Conservation (phyloP, 2,888 invertebrate species). For the Amblyjoppa proteus region DNA sequence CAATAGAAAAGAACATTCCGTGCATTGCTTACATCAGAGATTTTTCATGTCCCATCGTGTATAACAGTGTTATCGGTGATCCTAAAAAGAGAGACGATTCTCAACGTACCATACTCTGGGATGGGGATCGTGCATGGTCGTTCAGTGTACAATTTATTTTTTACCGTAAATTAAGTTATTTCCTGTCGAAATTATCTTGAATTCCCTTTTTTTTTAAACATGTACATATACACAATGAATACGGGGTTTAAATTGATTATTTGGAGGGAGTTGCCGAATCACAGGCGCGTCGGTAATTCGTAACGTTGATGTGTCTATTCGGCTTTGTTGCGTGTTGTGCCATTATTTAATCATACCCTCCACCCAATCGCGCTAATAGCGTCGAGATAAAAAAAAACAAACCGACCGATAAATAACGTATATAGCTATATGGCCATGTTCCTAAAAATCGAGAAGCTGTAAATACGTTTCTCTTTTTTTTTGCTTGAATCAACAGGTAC, state of each 20-base stretch:
- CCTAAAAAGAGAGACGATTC: background rate
- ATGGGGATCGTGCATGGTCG: constrained; percentile 40
- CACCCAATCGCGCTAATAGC: background rate
- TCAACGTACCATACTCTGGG: constrained; percentile 1
- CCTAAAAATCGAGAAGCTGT: background rate
- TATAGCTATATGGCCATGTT: constrained; percentile 24
- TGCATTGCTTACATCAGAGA: constrained; percentile 42
- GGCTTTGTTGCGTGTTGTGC: constrained; percentile 22
- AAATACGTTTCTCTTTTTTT: background rate
- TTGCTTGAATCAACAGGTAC: constrained; percentile 4
- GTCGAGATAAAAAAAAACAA: background rate
- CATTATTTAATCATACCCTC: constrained; percentile 16
- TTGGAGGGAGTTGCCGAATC: background rate
- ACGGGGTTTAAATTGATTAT: background rate
- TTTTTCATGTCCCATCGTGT: constrained; percentile 16
- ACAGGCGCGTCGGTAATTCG: background rate
- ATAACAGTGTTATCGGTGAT: constrained; percentile 5
- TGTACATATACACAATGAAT: constrained; percentile 4
- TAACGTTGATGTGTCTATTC: background rate
- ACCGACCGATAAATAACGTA: background rate
- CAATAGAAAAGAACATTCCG: constrained; percentile 48
- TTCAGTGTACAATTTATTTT: constrained; percentile 22
- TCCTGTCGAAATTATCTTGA: background rate
- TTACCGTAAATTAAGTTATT: background rate
- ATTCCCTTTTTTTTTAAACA: background rate